A percentile compares a stretch with the other conserved stretches of the same genome.
phyloP scores from a whole-genome alignment of 2,797 vertebrate species.

The Coccyzus lansbergi region DNA sequence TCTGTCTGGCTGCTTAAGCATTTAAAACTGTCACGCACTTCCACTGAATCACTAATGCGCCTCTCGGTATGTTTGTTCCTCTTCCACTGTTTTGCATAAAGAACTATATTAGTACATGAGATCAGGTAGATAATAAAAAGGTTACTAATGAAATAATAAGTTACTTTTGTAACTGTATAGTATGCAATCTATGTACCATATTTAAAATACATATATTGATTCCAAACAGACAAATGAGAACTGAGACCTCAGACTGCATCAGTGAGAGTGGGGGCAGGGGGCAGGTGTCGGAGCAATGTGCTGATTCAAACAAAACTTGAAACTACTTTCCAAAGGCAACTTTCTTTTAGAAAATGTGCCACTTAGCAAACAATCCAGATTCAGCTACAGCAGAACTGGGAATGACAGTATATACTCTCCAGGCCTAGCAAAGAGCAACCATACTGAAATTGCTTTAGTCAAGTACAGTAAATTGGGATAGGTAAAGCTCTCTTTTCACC shows the following conservation, averaged over 20 bases:
- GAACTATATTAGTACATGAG: background rate
- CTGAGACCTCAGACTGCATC: background rate
- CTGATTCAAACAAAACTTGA: background rate
- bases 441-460: background rate
- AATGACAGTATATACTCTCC: background rate
- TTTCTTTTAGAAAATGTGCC: background rate
- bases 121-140: background rate
- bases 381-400: background rate
- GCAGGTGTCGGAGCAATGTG: background rate
- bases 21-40: background rate
- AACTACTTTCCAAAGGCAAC: background rate
- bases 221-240: background rate
- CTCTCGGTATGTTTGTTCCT: background rate
- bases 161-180: background rate
- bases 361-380: background rate
- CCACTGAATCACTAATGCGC: background rate
- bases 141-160: background rate
- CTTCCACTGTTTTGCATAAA: background rate
- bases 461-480: background rate
- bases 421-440: background rate
- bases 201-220: background rate
- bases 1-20: background rate
- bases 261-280: background rate
- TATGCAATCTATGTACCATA: background rate
- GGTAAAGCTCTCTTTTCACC: background rate